Evolutionary conservation across 2,888 invertebrate genomes (phyloP), one percentile per base, ranked within the genome.

Genomic region (Volucella bombylans): DNA sequence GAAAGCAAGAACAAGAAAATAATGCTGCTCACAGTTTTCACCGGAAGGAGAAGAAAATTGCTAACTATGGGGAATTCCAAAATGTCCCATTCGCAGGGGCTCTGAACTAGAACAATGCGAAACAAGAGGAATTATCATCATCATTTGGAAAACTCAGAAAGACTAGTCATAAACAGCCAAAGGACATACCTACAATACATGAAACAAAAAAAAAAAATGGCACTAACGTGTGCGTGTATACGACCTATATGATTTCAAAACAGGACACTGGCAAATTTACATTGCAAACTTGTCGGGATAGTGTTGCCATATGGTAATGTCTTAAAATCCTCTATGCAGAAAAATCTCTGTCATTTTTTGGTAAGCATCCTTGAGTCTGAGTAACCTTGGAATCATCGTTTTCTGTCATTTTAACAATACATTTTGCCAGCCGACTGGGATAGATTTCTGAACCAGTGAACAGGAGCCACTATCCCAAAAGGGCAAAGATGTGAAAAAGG

Each of bases 191-290:
- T 12, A 52, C 10, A 39, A 57, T 68, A 18, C 14, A 39, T 38
- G 45, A 18, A 10, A 39, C 49, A n/a, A 38, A 69, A 47, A 1
- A 12, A 49, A 10, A 12, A n/a, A n/a, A n/a, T n/a, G 14, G 11
- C 14, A 23, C 14, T 49, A 47, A 62, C 43, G 57, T 69, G 39
- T 23, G 59, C 68, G 43, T 41, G 62, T 47, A 39, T 55, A 59
- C 39, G 54, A 39, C n/a, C 38, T 59, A 31, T 52, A 39, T 57
- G 78, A 78, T 73, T 73, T 45, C 57, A 79, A 83, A 79, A 79
- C 59, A 69, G 73, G 69, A 79, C 67, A 65, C 79, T 31, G 57
- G 65, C 69, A 39, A 74, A 82, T 79, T 83, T 74, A 74, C 80
- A 79, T 67, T 73, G 62, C 41, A 18, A 69, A 57, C 47, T 14